A percentile compares a stretch with the other conserved stretches of the same genome.
Evolutionary conservation across 2,113 vertebrate species (phyloP).

Genomic region (Sylvilagus bachmani): DNA sequence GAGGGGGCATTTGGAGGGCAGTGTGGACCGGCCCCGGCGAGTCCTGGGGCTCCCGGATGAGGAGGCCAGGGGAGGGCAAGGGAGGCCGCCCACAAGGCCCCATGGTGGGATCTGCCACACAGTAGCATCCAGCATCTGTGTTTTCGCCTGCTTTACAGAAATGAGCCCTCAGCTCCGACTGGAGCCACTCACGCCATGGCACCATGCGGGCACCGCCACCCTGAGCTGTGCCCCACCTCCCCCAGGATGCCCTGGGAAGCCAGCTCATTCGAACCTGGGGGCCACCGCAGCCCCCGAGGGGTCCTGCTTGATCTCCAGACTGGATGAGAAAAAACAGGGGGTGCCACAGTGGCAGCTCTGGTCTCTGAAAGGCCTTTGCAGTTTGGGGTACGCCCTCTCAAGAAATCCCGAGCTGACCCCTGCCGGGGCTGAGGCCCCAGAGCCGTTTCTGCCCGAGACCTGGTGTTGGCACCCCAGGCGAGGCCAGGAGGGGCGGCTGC

Average conservation of each 20-base stretch:
- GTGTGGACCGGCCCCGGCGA: no score
- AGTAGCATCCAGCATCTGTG: no score
- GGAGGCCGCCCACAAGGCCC: no score
- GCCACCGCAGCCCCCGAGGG: no score
- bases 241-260: not conserved
- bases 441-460: no score
- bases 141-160: not conserved
- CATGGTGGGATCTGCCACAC: no score
- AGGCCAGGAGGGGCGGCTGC: not conserved
- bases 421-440: not conserved
- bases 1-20: not conserved
- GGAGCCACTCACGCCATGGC: not conserved
- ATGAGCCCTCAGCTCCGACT: not conserved
- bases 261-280: not conserved
- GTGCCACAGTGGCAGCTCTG: not conserved
- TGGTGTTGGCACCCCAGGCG: not conserved
- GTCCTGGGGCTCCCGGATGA: not conserved
- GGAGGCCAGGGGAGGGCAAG: no score
- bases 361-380: not conserved
- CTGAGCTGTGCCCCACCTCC: no score
- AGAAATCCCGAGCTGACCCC: not conserved
- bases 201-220: no score
- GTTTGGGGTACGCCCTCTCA: not conserved
- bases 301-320: not conserved
- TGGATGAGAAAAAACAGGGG: not conserved